Conservation (phyloP, 2,888 invertebrate genomes). For the Xiphydria camelus region DNA sequence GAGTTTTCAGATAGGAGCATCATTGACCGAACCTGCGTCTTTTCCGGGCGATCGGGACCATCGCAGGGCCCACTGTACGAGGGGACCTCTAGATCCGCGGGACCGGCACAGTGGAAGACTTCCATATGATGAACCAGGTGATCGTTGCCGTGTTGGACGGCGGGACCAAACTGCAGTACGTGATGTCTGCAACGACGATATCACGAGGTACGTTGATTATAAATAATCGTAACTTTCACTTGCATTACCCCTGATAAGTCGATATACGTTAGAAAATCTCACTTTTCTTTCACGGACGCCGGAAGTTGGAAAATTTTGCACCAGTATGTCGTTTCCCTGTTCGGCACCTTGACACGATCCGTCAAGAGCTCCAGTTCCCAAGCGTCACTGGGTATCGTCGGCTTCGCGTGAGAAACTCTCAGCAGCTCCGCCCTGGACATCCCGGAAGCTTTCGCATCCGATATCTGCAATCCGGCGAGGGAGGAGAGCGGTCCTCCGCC, state of each 20-base stretch:
- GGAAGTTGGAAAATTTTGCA: slow-evolving; percentile 86
- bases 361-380: slow-evolving; percentile 67
- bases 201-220: background rate
- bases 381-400: slow-evolving; percentile 59
- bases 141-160: slow-evolving; percentile 78
- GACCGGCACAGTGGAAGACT: slow-evolving; percentile 90
- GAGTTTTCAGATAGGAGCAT: background rate
- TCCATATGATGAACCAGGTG: slow-evolving; percentile 98
- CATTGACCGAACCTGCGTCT: slow-evolving; percentile 67
- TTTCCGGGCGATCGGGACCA: slow-evolving; percentile 70
- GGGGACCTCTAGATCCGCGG: slow-evolving; percentile 69
- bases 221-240: background rate
- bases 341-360: slow-evolving; percentile 74
- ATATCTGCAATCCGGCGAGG: slow-evolving; percentile 68
- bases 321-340: slow-evolving; percentile 95
- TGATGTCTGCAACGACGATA: slow-evolving; percentile 43
- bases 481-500: slow-evolving; percentile 75
- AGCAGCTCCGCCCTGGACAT: slow-evolving; percentile 78
- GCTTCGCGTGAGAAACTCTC: slow-evolving; percentile 57
- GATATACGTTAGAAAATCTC: slow-evolving; percentile 66
- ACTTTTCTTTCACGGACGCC: slow-evolving; percentile 65
- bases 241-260: background rate
- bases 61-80: slow-evolving; percentile 86
- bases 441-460: slow-evolving; percentile 66
- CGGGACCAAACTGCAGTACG: slow-evolving; percentile 77